Evolutionary conservation across 2,797 vertebrate genomes (phyloP).

Genomic region (Phrynocephalus vlangalii): DNA sequence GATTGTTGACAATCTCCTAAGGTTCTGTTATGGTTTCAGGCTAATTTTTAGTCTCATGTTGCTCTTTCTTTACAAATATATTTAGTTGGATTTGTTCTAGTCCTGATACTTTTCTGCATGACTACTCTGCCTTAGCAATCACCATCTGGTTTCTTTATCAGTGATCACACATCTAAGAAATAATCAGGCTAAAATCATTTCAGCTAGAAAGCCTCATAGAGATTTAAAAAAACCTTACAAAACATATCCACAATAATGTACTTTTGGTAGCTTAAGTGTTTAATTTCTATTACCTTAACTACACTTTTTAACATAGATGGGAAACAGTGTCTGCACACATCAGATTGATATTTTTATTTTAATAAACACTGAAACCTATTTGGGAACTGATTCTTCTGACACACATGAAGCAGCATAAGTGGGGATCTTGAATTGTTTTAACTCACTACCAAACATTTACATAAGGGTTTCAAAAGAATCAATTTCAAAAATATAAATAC

Average conservation of each 20-base stretch:
- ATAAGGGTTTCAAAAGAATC: background rate
- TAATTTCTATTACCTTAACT: background rate
- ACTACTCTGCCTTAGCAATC: conserved; percentile 63
- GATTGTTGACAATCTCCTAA: background rate
- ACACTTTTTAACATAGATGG: background rate
- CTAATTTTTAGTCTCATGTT: background rate
- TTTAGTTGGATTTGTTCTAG: conserved; percentile 7
- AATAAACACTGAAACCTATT: background rate
- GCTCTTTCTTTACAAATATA: conserved; percentile 35
- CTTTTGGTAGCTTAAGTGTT: background rate
- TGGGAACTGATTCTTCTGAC: background rate
- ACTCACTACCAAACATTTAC: no score
- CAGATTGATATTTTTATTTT: background rate
- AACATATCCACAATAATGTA: background rate
- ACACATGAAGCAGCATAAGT: background rate
- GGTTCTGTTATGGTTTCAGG: background rate
- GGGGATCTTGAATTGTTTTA: background rate
- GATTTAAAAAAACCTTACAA: background rate
- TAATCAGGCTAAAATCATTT: conserved; percentile 39
- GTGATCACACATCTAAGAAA: conserved; percentile 39
- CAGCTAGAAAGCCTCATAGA: background rate
- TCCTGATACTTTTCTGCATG: conserved; percentile 51
- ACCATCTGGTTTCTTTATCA: conserved; percentile 51
- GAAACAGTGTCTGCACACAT: background rate
- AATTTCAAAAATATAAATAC: background rate